phyloP scores from a whole-genome alignment of 2,888 invertebrate genomes.

The Eretmocerus hayati region DNA sequence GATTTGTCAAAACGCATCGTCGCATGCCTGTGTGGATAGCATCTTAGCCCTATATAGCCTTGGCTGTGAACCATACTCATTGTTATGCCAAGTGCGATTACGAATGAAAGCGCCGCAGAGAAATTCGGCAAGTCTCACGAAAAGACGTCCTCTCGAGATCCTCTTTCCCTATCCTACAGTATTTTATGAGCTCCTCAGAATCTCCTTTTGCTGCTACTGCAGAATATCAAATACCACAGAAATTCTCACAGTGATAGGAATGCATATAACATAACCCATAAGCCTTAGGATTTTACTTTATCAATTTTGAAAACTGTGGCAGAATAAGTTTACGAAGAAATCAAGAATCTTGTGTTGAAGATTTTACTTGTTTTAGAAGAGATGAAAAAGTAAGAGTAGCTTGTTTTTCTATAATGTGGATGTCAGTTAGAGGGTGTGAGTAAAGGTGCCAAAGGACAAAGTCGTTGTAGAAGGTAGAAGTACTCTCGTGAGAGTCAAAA shows the following conservation, averaged over 20 bases:
- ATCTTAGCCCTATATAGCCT: constrained; percentile 18
- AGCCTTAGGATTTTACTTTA: too few relatives aligned
- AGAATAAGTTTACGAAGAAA: too few relatives aligned
- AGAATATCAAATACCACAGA: too few relatives aligned
- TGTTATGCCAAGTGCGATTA: constrained; percentile 39
- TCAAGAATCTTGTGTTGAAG: background rate
- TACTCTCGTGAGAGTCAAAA: constrained; percentile 30
- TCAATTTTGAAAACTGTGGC: too few relatives aligned
- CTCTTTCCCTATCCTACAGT: too few relatives aligned
- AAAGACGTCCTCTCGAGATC: background rate
- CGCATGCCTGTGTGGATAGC: constrained; percentile 24
- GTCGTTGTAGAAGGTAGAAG: constrained; percentile 24
- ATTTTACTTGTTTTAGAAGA: constrained; percentile 4
- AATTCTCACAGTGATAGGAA: too few relatives aligned
- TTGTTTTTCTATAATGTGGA: too few relatives aligned
- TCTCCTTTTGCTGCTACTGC: too few relatives aligned
- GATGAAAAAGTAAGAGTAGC: background rate
- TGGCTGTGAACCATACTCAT: constrained; percentile 31
- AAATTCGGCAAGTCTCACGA: constrained; percentile 12
- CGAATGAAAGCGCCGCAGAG: constrained; percentile 26
- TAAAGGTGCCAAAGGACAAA: background rate
- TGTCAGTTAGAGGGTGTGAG: too few relatives aligned
- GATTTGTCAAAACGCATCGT: constrained; percentile 42
- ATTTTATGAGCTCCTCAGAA: too few relatives aligned
- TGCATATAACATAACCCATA: too few relatives aligned